These are phyloP conservation scores for Hormaphis cornu DNA, from an alignment of 1,140 invertebrate genomes.

Conservation along the genomic window DNA sequence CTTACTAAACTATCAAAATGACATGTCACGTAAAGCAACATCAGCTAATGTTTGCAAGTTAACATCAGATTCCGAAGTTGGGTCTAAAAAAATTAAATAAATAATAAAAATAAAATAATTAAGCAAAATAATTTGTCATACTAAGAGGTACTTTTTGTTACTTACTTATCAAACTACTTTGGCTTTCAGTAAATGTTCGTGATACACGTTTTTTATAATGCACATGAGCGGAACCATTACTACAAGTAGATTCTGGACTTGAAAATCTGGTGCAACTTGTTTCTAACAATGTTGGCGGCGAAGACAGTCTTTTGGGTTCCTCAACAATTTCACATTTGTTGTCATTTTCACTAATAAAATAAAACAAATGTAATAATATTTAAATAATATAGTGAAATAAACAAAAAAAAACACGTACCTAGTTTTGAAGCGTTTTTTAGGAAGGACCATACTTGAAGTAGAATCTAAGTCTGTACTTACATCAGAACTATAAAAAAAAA, in stretches of 20 bases:
- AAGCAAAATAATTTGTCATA: not conserved
- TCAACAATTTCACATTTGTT: not conserved
- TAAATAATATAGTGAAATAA: not conserved
- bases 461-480: not conserved
- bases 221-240: slow-evolving; percentile 8
- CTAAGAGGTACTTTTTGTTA: not conserved
- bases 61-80: not conserved
- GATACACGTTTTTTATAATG: slow-evolving; percentile 28
- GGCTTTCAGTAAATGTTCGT: slow-evolving; percentile 23
- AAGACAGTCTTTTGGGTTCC: slow-evolving; percentile 9
- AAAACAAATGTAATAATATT: not conserved
- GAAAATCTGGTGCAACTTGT: slow-evolving; percentile 19
- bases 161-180: slow-evolving; percentile 7
- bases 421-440: slow-evolving; percentile 22
- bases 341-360: slow-evolving; percentile 10
- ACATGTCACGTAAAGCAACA: not conserved
- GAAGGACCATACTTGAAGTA: not conserved
- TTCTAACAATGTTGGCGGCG: slow-evolving; percentile 14
- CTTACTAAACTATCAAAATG: slow-evolving; percentile 8
- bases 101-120: not conserved
- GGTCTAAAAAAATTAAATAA: not conserved
- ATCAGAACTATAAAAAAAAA: slow-evolving; percentile 11
- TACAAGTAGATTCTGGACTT: slow-evolving; percentile 15
- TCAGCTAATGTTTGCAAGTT: slow-evolving; percentile 28
- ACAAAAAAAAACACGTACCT: not conserved